A percentile compares a stretch with the other conserved stretches of the same genome.
These are phyloP conservation scores for Leucophenga montana DNA, from an alignment of 2,888 invertebrate genomes.

Conservation along the genomic window DNA sequence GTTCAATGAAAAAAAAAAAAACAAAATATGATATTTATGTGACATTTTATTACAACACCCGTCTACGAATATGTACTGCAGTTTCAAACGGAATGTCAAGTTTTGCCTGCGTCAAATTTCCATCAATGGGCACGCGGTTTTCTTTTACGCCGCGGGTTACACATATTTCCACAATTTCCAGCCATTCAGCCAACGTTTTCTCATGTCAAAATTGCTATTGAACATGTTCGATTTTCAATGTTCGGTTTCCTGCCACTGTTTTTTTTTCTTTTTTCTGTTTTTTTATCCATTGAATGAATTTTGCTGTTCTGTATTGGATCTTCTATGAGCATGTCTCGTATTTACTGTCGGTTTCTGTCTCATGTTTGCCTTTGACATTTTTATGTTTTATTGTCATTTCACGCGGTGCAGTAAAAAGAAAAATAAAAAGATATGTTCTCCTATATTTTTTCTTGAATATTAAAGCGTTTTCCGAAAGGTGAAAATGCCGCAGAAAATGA, in stretches of 20 bases:
- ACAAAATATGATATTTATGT: too few species aligned
- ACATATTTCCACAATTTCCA: too few species aligned
- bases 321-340: constrained; percentile 14
- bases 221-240: constrained; percentile 38
- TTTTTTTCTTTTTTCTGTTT: constrained; percentile 34
- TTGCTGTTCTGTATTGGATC: too few species aligned
- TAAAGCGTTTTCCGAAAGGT: constrained; percentile 60
- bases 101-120: too few species aligned
- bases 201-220: constrained; percentile 11
- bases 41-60: too few species aligned
- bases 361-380: constrained; percentile 22
- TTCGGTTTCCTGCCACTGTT: constrained; percentile 45
- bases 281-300: too few species aligned
- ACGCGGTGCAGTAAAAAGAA: constrained; percentile 2
- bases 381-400: constrained; percentile 20
- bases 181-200: too few species aligned
- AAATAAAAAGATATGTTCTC: neutral
- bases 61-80: too few species aligned
- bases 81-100: too few species aligned
- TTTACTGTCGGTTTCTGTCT: constrained; percentile 25
- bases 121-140: too few species aligned
- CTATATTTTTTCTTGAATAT: constrained; percentile 46
- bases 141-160: too few species aligned
- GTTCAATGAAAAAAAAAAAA: too few species aligned
- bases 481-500: constrained; percentile 36